Evolutionary conservation across 2,888 invertebrate species (phyloP).

Genomic region (Dryomyza anilis): DNA sequence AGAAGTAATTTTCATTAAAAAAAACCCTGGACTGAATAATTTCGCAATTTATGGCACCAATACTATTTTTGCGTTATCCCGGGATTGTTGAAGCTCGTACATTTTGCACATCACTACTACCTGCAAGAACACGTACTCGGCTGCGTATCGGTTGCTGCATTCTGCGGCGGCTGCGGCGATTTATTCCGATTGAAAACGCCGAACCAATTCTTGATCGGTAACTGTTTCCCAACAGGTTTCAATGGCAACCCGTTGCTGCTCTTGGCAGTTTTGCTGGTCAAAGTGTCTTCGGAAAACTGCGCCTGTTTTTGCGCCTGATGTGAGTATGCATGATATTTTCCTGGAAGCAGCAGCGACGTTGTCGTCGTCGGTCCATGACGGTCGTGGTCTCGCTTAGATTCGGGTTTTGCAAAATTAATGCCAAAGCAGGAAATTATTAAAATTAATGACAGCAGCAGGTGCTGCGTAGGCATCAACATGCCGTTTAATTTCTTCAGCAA

Average conservation of each 20-base stretch:
- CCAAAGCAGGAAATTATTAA: conserved; percentile 54
- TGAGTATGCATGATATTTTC: conserved; percentile 56
- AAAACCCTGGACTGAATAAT: no score
- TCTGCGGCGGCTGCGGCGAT: conserved; percentile 61
- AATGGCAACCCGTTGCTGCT: conserved; percentile 16
- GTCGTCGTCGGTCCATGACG: no score
- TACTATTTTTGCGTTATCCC: no score
- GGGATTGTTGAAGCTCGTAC: no score
- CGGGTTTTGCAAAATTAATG: conserved; percentile 33
- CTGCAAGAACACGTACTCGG: conserved; percentile 52
- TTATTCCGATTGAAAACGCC: conserved; percentile 69
- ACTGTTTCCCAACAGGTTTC: conserved; percentile 48
- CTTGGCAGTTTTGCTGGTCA: not conserved
- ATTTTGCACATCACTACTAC: conserved; percentile 34
- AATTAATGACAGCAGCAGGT: conserved; percentile 43
- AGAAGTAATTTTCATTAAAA: no score
- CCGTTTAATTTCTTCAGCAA: not conserved
- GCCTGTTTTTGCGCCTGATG: conserved; percentile 19
- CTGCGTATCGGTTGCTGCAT: conserved; percentile 36
- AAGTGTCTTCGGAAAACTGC: conserved; percentile 11
- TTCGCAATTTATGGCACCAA: no score
- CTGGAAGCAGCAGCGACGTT: conserved; percentile 45
- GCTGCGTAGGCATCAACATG: not conserved
- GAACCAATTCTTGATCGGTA: conserved; percentile 65
- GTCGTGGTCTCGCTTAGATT: not conserved